These are phyloP conservation scores for Volucella zonaria DNA, from an alignment of 2,888 invertebrate species.

Conservation along the genomic window DNA sequence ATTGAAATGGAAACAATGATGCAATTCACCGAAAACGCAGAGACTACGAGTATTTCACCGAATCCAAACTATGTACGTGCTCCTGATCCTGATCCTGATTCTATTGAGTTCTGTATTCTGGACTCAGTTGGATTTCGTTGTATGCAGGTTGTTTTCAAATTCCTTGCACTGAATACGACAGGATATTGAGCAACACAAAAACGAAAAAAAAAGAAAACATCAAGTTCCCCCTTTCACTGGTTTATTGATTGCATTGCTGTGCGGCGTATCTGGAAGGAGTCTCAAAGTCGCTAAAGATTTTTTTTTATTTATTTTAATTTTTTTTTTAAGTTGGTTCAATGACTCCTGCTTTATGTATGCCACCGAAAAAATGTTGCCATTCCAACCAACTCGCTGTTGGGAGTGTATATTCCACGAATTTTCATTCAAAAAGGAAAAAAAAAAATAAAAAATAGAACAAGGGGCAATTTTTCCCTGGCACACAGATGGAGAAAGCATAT, in stretches of 20 bases:
- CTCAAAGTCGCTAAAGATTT: conserved; percentile 28
- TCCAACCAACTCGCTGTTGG: background rate
- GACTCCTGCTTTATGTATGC: conserved; percentile 45
- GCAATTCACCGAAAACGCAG: conserved; percentile 46
- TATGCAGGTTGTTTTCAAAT: conserved; percentile 43
- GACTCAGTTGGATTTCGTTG: background rate
- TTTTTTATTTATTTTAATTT: conserved; percentile 13
- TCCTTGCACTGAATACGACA: conserved; percentile 41
- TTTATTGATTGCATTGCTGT: conserved; percentile 59
- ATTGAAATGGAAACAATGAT: conserved; percentile 60
- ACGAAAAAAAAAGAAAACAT: conserved; percentile 24
- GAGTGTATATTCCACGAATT: conserved; percentile 11
- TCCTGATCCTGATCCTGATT: conserved; percentile 28
- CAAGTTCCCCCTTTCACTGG: conserved; percentile 27
- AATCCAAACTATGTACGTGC: conserved; percentile 51
- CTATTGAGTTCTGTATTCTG: too few relatives aligned
- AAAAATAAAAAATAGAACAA: too few relatives aligned
- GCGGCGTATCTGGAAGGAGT: conserved; percentile 24
- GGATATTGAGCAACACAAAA: conserved; percentile 21
- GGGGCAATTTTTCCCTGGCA: background rate
- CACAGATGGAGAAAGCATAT: conserved; percentile 11
- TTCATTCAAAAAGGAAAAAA: background rate
- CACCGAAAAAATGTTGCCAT: conserved; percentile 17
- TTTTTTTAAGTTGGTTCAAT: conserved; percentile 38
- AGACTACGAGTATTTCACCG: conserved; percentile 12